Base-by-base conservation (phyloP, 2,888 invertebrate genomes). In the Sminthurides aquaticus region DNA sequence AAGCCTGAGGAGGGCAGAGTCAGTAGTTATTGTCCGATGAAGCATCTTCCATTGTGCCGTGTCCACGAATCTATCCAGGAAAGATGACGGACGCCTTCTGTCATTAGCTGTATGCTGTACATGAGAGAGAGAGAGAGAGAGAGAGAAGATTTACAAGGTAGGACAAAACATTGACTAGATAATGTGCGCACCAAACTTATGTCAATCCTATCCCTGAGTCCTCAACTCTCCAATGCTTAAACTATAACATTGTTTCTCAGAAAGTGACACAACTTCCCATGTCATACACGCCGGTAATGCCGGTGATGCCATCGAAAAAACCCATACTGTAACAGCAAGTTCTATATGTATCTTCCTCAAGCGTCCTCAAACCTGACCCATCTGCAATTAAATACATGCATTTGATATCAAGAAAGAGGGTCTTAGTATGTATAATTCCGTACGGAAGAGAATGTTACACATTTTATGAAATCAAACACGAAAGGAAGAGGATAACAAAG, bases 101-200 rank as follows among this genome's bases (percentile, higher is more conserved):
- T 57, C 27, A 25, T 57, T 27, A 15, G 26, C 3, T 24, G 15
- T 27, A 57, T 26, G 57, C 18, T 57, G 60, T 34, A 65, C 58
- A 60, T 66, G 67, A 57, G 66, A 69, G 61, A 58, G 55, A 56
- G 60, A 59, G 55, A 66, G 54, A 60, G 52, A 43, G 60, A 60
- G 48, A 49, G 54, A 56, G 57, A 61, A n/a, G n/a, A n/a, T n/a
- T n/a, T n/a, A n/a, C n/a, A 34, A 34, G 43, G 43, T 34, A 11
- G 43, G 43, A 34, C 43, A 34, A 34, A 34, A 34, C 8, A 34
- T 34, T 34, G 43, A 34, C 43, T 15, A 34, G 43, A 5, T 34
- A 34, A 34, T 34, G 15, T 15, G 15, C 15, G 15, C 15, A 34
- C 5, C 5, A 34, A 34, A 15, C 8, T 5, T 34, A 34, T 34